Conservation (phyloP, 2,797 vertebrate genomes). For the Morus bassanus region DNA sequence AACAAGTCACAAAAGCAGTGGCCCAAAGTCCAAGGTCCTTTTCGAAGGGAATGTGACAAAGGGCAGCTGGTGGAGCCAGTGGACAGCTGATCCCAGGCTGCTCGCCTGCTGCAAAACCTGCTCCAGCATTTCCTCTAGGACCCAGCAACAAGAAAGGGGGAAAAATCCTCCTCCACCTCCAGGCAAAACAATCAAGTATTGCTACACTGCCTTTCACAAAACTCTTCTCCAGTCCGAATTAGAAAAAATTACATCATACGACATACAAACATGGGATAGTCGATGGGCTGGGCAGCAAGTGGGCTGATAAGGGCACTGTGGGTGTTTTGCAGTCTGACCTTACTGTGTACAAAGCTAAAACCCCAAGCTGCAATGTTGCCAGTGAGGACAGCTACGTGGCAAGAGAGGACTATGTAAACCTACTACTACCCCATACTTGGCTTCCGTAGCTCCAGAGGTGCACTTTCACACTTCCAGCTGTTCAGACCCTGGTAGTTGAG, state of each 20-base stretch:
- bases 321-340: not conserved
- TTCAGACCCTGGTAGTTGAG: not conserved
- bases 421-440: fast-evolving
- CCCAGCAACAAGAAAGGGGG: not conserved
- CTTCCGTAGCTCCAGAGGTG: not conserved
- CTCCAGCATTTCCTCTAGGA: not conserved
- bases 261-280: no score
- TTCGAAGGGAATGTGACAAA: not conserved
- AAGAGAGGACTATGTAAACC: not conserved
- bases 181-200: not conserved
- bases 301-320: not conserved
- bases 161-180: not conserved
- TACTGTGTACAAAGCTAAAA: not conserved
- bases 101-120: not conserved
- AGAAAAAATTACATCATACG: fast-evolving
- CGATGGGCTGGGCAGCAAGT: not conserved
- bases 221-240: not conserved
- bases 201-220: not conserved
- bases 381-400: not conserved
- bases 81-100: not conserved
- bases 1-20: not conserved
- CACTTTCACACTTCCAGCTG: not conserved
- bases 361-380: not conserved
- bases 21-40: not conserved
- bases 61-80: not conserved